Conservation (phyloP, 2,113 vertebrate species). For the Plectropomus leopardus region DNA sequence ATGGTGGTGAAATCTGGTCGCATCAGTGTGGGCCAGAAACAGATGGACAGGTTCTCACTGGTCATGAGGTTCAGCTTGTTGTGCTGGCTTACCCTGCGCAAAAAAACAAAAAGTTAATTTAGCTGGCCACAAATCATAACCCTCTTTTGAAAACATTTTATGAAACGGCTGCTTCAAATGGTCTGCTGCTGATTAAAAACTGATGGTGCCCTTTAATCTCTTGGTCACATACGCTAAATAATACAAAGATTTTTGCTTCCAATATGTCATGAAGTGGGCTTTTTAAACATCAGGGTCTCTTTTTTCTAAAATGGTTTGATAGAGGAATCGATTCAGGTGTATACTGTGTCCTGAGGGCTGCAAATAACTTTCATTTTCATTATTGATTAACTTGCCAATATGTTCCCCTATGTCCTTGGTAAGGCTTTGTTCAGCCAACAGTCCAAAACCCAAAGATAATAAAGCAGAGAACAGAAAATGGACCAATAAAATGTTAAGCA, state of each 20-base stretch:
- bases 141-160: not conserved
- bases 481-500: not conserved
- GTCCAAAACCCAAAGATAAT: not conserved
- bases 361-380: too few species aligned
- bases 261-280: not conserved
- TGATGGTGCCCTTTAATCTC: not conserved
- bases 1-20: conserved; percentile 95
- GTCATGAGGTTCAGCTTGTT: conserved; percentile 95
- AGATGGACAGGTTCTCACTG: conserved; percentile 97
- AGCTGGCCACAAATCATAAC: not conserved
- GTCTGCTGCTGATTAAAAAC: too few species aligned
- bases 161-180: not conserved
- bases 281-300: not conserved
- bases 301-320: not conserved
- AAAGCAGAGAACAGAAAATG: not conserved
- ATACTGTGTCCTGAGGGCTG: too few species aligned
- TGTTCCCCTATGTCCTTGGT: too few species aligned
- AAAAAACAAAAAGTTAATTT: not conserved
- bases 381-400: too few species aligned
- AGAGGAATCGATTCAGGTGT: not conserved
- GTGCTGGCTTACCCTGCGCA: conserved; percentile 91
- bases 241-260: not conserved
- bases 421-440: not conserved
- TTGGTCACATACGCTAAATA: not conserved
- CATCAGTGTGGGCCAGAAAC: conserved; percentile 98